Percentiles rank a stretch among this genome's conserved stretches.
phyloP scores from a whole-genome alignment of 2,797 vertebrate species.

The Diglossa cyanea region DNA sequence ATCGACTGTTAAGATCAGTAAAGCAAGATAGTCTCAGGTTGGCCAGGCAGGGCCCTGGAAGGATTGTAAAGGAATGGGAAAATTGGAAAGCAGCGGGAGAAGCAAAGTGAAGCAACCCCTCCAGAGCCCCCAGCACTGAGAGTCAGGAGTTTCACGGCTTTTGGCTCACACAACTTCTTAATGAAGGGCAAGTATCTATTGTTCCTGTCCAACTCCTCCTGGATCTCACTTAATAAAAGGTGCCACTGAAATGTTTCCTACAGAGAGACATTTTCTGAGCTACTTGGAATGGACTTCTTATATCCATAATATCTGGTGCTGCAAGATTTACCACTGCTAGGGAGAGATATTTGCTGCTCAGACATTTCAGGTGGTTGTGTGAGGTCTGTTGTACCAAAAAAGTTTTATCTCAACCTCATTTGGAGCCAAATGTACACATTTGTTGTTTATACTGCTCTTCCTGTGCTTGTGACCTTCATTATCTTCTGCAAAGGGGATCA shows the following conservation, averaged over 20 bases:
- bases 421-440: background rate
- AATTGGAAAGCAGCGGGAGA: background rate
- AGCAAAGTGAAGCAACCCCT: background rate
- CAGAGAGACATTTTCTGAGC: background rate
- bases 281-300: background rate
- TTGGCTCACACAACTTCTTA: background rate
- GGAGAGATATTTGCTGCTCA: background rate
- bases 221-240: background rate
- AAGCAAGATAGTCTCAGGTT: background rate
- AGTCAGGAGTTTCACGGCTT: background rate
- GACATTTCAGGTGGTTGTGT: background rate
- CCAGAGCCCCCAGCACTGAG: background rate
- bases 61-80: background rate
- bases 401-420: background rate
- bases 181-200: background rate
- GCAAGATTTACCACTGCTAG: background rate
- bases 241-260: background rate
- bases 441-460: background rate
- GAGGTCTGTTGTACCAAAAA: background rate
- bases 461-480: background rate
- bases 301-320: background rate
- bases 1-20: slow-evolving; percentile 33
- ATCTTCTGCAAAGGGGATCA: background rate
- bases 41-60: background rate
- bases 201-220: background rate